Conservation (phyloP, 2,113 vertebrate species). For the Phyllopteryx taeniolatus region DNA sequence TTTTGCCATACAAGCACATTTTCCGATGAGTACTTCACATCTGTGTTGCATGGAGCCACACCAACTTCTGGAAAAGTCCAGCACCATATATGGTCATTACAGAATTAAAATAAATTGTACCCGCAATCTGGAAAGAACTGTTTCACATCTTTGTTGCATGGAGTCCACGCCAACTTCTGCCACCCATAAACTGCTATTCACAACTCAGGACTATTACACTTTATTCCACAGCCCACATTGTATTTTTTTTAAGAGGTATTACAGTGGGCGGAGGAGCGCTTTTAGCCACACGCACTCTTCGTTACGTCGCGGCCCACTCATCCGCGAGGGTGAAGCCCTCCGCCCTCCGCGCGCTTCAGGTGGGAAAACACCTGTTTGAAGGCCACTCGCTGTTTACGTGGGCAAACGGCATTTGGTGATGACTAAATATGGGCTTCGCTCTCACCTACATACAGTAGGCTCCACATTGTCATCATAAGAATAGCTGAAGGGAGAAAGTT, state of each 20-base stretch:
- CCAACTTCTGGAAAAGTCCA: too few species aligned
- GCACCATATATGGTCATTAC: too few species aligned
- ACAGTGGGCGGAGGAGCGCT: not conserved
- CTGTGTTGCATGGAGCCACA: too few species aligned
- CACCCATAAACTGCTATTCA: not conserved
- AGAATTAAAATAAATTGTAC: too few species aligned
- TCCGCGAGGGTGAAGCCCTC: not conserved
- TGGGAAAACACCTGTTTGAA: constrained; percentile 41
- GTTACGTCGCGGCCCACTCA: constrained; percentile 1
- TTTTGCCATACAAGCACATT: too few species aligned
- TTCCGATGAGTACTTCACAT: too few species aligned
- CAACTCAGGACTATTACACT: not conserved
- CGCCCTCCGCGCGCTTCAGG: constrained; percentile 8
- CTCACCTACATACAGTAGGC: not conserved
- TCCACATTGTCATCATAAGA: not conserved
- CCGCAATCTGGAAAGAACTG: too few species aligned
- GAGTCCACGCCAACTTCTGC: not conserved
- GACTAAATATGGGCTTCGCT: not conserved
- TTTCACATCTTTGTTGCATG: too few species aligned
- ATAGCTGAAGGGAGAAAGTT: not conserved
- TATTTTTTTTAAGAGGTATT: not conserved
- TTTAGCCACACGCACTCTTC: not conserved
- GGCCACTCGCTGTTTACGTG: not conserved
- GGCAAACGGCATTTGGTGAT: not conserved
- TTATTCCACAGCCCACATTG: not conserved